Base-by-base conservation (phyloP, 2,113 vertebrate genomes). In the Scopus umbretta region DNA sequence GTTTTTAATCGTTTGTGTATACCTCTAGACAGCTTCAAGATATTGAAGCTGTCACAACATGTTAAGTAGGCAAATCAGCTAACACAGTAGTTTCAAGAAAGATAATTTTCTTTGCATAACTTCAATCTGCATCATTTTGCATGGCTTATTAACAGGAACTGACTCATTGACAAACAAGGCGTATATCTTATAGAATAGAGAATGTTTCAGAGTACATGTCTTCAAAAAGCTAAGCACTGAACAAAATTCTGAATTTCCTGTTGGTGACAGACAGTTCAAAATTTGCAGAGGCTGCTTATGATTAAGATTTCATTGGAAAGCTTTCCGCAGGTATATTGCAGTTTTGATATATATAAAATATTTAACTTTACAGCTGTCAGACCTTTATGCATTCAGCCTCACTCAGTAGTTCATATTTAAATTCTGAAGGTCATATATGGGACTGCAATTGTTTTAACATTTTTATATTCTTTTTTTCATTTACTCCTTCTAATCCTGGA, bases 1-100 rank as follows among this genome's bases (percentile, higher is more conserved):
- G 71, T 95, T 93, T 97, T 94, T 96, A 98, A 97, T 98, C 95
- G 96, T 97, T 98, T 96, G 90, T 95, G 88, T 97, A 96, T 98
- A 97, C 97, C 93, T 96, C 87, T 58, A 82, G 97, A 93, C 95
- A 92, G 78, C 95, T 98, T 97, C 96, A 95, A 94, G 94, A 98
- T 96, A 88, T 93, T 95, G 97, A 94, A 94, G 96, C 95, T 98
- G 97, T 98, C 97, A 94, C 91, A 96, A 93, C 96, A 95, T 93
- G 94, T 94, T 97, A 98, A 92, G 94, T 95, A 94, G 97, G 96
- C 96, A 95, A 97, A 97, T 96, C 94, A 96, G 73, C 95, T 80
- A 94, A 96, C 88, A 83, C 76, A 86, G 94, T 96, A 96, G 95
- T 97, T 93, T 92, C 92, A 97, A 94, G 94, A 92, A 91, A 97